phyloP scores from a whole-genome alignment of 2,113 vertebrate genomes.

The Plecturocebus donacophilus region DNA sequence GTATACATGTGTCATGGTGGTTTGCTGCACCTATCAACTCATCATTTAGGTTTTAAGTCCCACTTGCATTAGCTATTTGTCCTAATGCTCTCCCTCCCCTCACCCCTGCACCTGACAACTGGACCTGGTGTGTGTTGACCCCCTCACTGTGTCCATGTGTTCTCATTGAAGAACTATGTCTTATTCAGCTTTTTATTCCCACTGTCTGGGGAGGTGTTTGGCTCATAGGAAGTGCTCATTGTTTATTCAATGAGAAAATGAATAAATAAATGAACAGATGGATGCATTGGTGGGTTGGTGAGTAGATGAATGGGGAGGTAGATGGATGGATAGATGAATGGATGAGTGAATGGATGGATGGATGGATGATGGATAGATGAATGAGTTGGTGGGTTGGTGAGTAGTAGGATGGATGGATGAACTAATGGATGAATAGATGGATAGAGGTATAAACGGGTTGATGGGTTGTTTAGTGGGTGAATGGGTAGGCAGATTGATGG shows the following conservation, averaged over 20 bases:
- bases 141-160: too few relatives aligned
- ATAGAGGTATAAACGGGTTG: too few relatives aligned
- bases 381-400: too few relatives aligned
- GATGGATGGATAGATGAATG: too few relatives aligned
- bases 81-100: too few relatives aligned
- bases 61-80: too few relatives aligned
- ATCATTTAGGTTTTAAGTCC: too few relatives aligned
- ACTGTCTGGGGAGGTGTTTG: neutral
- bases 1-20: too few relatives aligned
- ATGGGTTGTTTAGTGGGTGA: neutral
- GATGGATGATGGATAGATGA: neutral
- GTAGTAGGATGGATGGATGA: fast-evolving
- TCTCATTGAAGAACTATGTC: neutral
- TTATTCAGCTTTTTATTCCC: neutral
- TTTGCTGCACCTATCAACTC: too few relatives aligned
- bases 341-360: neutral
- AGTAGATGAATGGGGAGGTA: neutral
- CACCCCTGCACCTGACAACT: too few relatives aligned
- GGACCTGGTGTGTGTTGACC: too few relatives aligned
- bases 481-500: neutral
- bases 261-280: neutral
- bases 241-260: neutral
- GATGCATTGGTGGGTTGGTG: neutral
- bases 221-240: neutral
- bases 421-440: too few relatives aligned